These are phyloP conservation scores for Troides oblongomaculatus DNA, from an alignment of 2,888 invertebrate genomes.

Conservation along the genomic window DNA sequence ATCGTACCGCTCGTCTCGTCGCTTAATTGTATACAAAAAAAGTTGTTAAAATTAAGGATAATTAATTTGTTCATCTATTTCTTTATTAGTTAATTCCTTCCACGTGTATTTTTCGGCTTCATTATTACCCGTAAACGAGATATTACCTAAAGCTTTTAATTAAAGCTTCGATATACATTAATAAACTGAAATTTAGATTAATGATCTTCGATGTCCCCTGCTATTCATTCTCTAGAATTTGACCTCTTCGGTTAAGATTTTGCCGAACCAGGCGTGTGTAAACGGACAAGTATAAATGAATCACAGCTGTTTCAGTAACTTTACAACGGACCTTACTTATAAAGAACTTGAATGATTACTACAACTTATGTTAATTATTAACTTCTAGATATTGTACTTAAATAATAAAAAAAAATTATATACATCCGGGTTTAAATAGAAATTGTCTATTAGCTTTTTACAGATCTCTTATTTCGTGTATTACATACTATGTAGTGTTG, in stretches of 20 bases:
- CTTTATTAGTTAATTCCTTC: neutral
- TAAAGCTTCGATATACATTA: neutral
- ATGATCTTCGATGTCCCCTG: neutral
- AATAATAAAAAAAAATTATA: too few species aligned
- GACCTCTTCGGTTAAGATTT: slow-evolving; percentile 21
- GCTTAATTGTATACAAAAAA: too few species aligned
- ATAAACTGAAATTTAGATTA: slow-evolving; percentile 1
- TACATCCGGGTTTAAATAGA: too few species aligned
- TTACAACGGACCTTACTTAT: slow-evolving; percentile 16
- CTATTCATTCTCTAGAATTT: slow-evolving; percentile 2
- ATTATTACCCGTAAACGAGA: neutral
- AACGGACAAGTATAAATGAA: slow-evolving; percentile 33
- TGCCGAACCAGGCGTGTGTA: slow-evolving; percentile 21
- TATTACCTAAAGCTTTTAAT: neutral
- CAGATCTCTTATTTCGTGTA: too few species aligned
- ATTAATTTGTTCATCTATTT: neutral
- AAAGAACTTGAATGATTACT: neutral
- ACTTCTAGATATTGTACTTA: too few species aligned
- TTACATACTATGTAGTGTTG: too few species aligned
- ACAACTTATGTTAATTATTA: neutral
- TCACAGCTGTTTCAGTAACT: slow-evolving; percentile 48
- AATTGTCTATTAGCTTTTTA: too few species aligned
- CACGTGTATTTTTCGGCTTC: neutral
- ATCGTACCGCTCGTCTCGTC: too few species aligned
- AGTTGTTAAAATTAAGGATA: neutral